Percentiles rank a stretch among this genome's conserved stretches.
Conservation (phyloP, 2,888 invertebrate genomes). For the Folsomia candida region DNA sequence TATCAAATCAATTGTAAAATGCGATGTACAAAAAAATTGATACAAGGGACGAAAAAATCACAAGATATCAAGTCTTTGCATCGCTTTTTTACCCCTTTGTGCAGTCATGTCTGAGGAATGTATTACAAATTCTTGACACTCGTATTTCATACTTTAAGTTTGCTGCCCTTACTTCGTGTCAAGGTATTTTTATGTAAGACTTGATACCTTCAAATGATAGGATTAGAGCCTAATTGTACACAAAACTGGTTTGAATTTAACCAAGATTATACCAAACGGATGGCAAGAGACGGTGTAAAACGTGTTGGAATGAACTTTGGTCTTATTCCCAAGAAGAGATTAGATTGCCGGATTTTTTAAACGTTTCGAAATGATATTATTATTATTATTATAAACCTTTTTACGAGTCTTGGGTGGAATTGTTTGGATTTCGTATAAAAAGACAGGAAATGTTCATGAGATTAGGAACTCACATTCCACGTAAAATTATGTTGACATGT, state of each 20-base stretch:
- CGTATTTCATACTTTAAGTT: background rate
- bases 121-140: background rate
- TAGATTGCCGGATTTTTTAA: background rate
- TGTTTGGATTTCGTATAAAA: background rate
- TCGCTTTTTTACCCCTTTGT: no score
- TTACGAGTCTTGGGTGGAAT: no score
- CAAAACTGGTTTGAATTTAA: background rate
- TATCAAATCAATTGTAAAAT: background rate
- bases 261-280: background rate
- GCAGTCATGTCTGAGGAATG: background rate
- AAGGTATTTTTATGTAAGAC: background rate
- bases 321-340: background rate
- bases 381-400: background rate
- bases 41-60: no score
- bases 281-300: background rate
- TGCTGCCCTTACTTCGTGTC: no score
- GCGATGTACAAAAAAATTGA: no score
- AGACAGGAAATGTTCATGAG: slow-evolving; percentile 11
- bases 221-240: background rate
- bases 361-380: background rate
- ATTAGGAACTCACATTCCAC: slow-evolving; percentile 4
- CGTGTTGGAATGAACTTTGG: background rate
- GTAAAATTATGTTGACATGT: slow-evolving; percentile 19
- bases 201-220: background rate
- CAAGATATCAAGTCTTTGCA: no score